Conservation (phyloP, 2,113 vertebrate species). For the Phrynosoma blainvillii region DNA sequence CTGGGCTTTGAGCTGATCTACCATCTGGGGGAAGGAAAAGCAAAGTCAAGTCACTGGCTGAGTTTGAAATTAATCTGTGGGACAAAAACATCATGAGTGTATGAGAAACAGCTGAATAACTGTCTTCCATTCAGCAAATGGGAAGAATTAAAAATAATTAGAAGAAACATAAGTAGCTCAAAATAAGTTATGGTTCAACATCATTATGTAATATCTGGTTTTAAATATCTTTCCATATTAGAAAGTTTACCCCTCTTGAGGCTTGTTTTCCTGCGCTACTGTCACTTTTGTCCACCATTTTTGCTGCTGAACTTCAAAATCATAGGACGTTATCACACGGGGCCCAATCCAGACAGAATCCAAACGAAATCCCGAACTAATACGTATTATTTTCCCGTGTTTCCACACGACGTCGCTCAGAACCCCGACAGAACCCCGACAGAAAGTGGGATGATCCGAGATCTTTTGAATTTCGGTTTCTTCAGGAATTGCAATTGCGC, state of each 20-base stretch:
- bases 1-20: conserved; percentile 79
- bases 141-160: conserved; percentile 9
- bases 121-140: neutral
- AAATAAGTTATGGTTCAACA: neutral
- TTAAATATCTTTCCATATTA: neutral
- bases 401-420: too few species aligned
- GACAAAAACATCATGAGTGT: conserved; percentile 23
- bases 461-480: too few species aligned
- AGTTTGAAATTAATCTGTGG: conserved; percentile 24
- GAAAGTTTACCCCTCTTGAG: neutral
- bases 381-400: too few species aligned
- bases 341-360: too few species aligned
- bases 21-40: conserved; percentile 70
- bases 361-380: too few species aligned
- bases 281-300: too few species aligned
- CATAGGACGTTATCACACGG: too few species aligned
- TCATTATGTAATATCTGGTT: neutral
- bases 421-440: too few species aligned
- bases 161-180: neutral
- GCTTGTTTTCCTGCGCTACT: too few species aligned
- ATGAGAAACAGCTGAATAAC: neutral
- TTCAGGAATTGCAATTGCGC: too few species aligned
- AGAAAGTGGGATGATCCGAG: too few species aligned
- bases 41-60: conserved; percentile 33
- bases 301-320: too few species aligned